Conservation (phyloP, 2,888 invertebrate genomes). For the Horisme vitalbata region DNA sequence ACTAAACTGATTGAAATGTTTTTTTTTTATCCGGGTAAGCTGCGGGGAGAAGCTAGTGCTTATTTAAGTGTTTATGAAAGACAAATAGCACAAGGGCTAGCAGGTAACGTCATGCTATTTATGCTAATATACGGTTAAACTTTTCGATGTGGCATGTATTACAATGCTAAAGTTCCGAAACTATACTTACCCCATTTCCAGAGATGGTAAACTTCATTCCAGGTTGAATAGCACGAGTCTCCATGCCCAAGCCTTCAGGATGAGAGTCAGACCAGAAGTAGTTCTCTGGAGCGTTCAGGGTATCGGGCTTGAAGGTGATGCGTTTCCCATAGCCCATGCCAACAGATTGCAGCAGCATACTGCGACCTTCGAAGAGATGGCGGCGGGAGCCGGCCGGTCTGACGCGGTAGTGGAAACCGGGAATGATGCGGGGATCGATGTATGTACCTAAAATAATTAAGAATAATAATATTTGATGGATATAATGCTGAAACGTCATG, state of each 20-base stretch:
- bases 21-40: too few species aligned
- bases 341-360: slow-evolving; percentile 84
- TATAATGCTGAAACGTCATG: too few species aligned
- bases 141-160: too few species aligned
- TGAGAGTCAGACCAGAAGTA: slow-evolving; percentile 91
- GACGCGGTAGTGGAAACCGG: slow-evolving; percentile 89
- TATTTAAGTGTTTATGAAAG: too few species aligned
- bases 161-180: too few species aligned
- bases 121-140: too few species aligned
- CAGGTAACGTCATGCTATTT: too few species aligned
- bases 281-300: slow-evolving; percentile 83
- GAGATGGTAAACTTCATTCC: slow-evolving; percentile 86
- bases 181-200: slow-evolving; percentile 79
- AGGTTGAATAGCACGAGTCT: slow-evolving; percentile 85
- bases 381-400: slow-evolving; percentile 85
- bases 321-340: slow-evolving; percentile 91
- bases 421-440: slow-evolving; percentile 87
- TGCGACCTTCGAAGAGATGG: slow-evolving; percentile 85
- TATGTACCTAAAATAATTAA: slow-evolving; percentile 33
- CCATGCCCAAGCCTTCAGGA: slow-evolving; percentile 87
- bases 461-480: too few species aligned
- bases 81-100: too few species aligned
- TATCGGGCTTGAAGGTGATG: slow-evolving; percentile 87
- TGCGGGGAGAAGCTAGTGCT: too few species aligned
- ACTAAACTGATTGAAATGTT: too few species aligned